Evolutionary conservation across 1,140 invertebrate genomes (phyloP).

Genomic region (Muscidifurax raptorellus): DNA sequence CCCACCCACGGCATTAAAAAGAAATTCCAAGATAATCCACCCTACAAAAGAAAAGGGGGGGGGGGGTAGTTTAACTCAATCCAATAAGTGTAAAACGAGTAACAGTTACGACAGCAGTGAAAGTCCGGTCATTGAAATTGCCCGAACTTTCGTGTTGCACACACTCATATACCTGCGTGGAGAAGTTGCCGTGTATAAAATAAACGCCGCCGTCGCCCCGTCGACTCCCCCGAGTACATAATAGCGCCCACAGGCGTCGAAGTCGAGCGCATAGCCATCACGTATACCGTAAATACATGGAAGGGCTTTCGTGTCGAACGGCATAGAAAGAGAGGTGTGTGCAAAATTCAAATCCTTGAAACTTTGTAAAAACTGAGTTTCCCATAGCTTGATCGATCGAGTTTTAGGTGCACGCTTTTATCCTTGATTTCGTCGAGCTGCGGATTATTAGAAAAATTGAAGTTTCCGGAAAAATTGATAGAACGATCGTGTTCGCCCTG

Average conservation of each 20-base stretch:
- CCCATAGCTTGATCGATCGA: no score
- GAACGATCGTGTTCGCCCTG: no score
- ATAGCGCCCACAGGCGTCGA: not conserved
- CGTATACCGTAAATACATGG: constrained; percentile 29
- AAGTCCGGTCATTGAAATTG: constrained; percentile 14
- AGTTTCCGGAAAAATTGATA: no score
- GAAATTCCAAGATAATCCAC: no score
- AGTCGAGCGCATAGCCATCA: not conserved
- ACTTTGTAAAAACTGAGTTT: not conserved
- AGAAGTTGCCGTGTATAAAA: constrained; percentile 21
- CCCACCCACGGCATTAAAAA: no score
- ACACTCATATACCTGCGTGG: not conserved
- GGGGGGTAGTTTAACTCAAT: no score
- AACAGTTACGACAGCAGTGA: no score
- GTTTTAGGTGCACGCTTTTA: no score
- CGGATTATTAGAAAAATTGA: no score
- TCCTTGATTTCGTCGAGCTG: no score
- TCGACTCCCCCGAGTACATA: constrained; percentile 14
- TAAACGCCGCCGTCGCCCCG: not conserved
- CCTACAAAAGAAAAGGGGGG: no score
- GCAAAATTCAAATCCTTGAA: not conserved
- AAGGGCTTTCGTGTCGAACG: not conserved
- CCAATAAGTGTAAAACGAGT: no score
- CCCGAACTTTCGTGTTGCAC: not conserved
- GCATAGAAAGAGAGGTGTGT: not conserved